Evolutionary conservation across 2,797 vertebrate species (phyloP), one percentile per base, ranked within the genome.

Genomic region (Oreortyx pictus): DNA sequence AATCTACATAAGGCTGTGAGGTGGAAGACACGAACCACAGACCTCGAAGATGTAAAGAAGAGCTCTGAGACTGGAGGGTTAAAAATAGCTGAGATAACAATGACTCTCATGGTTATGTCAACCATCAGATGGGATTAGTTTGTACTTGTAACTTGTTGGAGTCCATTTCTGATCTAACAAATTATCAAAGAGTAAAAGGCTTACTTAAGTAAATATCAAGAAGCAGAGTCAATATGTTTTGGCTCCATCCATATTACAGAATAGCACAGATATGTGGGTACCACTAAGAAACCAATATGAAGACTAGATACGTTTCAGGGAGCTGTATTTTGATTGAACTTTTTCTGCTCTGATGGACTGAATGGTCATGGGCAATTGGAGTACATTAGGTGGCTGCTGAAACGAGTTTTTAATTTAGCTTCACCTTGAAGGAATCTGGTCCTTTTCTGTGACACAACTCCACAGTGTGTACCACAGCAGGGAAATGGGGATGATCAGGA

Each of bases 381-480:
- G 12, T 27, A 44, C 18, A 13, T 59, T 10, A 41, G 57, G 7
- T 52, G 6, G 41, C 37, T 89, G 43, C 39, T 64, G 79, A 74
- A 76, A 31, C 29, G 41, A 31, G 1, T 6, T 75, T 54, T 54
- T 14, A 13, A 18, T 67, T 89, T 12, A 50, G 44, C 44, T 87
- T 82, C 16, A 41, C 24, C 22, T 7, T 39, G n/a, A 33, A 84
- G 50, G 11, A 87, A 57, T 47, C 17, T 3, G 2, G 19, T 52
- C 46, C 24, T 65, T 11, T 12, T 60, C 19, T 60, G 52, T 83
- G 60, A 35, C 39, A 25, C 23, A 37, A 20, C n/a, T 59, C 7
- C 2, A 25, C 11, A 9, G 4, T 10, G 20, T 46, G 22, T 50
- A 33, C 65, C 1, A 0, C 17, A 44, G 37, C 27, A 44, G 52